Conservation (phyloP, 2,888 invertebrate species). For the Polymixis lichenea region DNA sequence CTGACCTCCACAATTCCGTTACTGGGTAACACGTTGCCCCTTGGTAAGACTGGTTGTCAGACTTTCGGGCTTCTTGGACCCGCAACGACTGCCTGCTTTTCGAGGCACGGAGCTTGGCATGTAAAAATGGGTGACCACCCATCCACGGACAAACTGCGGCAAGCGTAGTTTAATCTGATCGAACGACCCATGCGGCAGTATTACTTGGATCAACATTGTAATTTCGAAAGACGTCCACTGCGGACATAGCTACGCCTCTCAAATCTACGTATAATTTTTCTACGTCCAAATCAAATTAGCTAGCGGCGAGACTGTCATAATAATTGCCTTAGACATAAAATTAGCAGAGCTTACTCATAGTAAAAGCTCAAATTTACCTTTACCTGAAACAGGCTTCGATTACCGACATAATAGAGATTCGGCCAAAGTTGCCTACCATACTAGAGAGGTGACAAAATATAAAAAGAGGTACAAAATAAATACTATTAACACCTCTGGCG, state of each 20-base stretch:
- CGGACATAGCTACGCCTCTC: too few species aligned
- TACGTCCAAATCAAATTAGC: neutral
- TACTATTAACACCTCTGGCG: conserved; percentile 71
- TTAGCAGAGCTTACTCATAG: conserved; percentile 20
- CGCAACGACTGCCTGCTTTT: too few species aligned
- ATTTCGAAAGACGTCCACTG: neutral
- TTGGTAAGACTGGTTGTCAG: too few species aligned
- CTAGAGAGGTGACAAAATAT: conserved; percentile 60
- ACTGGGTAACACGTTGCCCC: too few species aligned
- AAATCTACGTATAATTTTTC: neutral
- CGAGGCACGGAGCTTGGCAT: too few species aligned
- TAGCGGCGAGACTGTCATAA: neutral
- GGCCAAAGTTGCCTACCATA: conserved; percentile 47
- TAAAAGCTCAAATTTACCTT: conserved; percentile 32
- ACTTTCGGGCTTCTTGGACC: too few species aligned
- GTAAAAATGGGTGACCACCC: too few species aligned
- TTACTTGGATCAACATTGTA: too few species aligned
- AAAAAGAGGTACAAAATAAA: conserved; percentile 57
- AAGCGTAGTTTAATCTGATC: too few species aligned
- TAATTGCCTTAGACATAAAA: conserved; percentile 19
- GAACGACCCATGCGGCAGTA: too few species aligned
- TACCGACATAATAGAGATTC: conserved; percentile 50
- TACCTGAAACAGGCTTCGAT: conserved; percentile 28
- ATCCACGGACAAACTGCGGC: too few species aligned
- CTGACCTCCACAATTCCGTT: too few species aligned